Base-by-base conservation (phyloP, 2,113 vertebrate species). In the Gobiocypris rarus region DNA sequence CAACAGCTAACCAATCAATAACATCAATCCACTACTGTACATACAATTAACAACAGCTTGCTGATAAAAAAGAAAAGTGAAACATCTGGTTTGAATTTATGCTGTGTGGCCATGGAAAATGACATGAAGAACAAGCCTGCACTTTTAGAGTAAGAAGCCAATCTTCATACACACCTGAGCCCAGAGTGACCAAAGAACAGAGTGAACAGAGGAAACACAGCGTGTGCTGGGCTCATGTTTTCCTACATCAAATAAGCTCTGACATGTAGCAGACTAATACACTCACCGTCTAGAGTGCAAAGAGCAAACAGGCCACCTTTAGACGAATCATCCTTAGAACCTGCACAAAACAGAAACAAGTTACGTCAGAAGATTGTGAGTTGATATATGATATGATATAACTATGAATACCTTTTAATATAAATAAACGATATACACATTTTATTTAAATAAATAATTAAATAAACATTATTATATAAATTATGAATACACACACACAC, bases 211-310 rank as follows among this genome's bases (percentile, higher is more conserved):
- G 14, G 38, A 67, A 61, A 31, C 28, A 71, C 79, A 22, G 24
- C 3, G n/a, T 54, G n/a, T 15, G 54, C 26, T 61, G n/a, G 56
- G 54, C 22, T 43, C 11, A 61, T 43, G 43, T 43, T 31, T 31
- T 58, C 14, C 15, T 11, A 52, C 45, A 52, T 50, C 24, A 45
- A 34, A 67, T 34, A 65, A 31, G 15, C 24, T 28, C 41, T 65
- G 41, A 28, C n/a, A 28, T 52, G 45, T 17, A 28, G 4, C 17
- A 22, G 79, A 81, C 28, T 81, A 24, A 54, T 5, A 70, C 96
- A 81, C 96, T 96, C 87, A 99, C 98, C 98, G 82, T 99, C 98
- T 86, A 99, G 91, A 28, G 98, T 99, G 83, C 98, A 99, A 75
- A 99, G 96, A 19, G 98, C 98, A 88, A 99, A 98, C 67, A 99